Conservation (phyloP, 2,113 vertebrate genomes). For the Carassius carassius region DNA sequence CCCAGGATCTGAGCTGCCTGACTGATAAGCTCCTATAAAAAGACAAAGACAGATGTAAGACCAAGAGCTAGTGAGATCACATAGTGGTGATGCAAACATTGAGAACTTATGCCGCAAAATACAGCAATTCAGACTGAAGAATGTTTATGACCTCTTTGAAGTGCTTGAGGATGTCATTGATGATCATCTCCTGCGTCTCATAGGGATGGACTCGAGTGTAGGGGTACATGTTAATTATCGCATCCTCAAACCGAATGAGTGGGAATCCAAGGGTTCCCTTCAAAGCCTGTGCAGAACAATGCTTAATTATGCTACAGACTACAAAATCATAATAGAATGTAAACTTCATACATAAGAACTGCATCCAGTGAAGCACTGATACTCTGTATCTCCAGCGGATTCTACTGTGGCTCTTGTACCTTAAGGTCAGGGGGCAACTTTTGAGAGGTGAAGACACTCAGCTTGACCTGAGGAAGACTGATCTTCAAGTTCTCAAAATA, state of each 20-base stretch:
- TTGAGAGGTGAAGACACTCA: constrained; percentile 94
- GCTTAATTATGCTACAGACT: background rate
- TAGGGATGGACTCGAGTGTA: constrained; percentile 95
- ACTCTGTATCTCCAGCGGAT: background rate
- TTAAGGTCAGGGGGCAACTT: constrained; percentile 93
- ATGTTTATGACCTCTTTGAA: constrained; percentile 88
- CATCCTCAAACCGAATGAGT: constrained; percentile 94
- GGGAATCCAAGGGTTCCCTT: constrained; percentile 92
- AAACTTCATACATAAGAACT: no score
- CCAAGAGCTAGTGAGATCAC: background rate
- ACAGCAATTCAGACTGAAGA: background rate
- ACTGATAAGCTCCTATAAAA: constrained; percentile 87
- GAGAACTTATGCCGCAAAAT: background rate
- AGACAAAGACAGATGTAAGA: background rate
- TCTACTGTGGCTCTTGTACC: constrained; percentile 70
- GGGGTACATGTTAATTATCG: constrained; percentile 93
- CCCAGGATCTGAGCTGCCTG: constrained; percentile 95
- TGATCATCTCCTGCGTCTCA: constrained; percentile 94
- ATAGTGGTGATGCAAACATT: background rate
- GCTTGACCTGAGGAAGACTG: constrained; percentile 90
- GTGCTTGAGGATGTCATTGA: constrained; percentile 95
- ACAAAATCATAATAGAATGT: no score
- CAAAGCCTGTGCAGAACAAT: constrained; percentile 77
- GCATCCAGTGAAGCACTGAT: no score
- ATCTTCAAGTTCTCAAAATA: constrained; percentile 99